These are phyloP conservation scores for Crossaster papposus DNA, from an alignment of 53 echinoderm and acorn worm species.

Conservation along the genomic window DNA sequence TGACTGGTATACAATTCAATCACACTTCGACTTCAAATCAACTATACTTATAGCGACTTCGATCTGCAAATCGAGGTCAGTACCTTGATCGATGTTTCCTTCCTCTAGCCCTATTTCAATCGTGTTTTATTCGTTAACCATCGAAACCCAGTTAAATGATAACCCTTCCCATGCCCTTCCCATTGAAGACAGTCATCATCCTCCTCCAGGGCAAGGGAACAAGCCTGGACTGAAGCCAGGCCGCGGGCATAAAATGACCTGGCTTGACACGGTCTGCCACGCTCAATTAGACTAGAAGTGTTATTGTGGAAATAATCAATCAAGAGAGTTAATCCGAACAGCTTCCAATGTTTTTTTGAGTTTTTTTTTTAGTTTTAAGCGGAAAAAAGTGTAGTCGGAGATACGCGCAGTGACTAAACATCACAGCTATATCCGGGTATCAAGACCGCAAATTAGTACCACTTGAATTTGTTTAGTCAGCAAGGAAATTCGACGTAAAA, in stretches of 20 bases:
- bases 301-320: slow-evolving; percentile 53
- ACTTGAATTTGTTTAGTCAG: too few relatives aligned
- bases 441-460: background rate
- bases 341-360: slow-evolving; percentile 39
- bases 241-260: background rate
- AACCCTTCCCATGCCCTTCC: background rate
- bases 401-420: background rate
- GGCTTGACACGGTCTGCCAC: background rate
- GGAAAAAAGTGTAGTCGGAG: background rate
- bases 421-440: background rate
- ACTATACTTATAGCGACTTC: too few relatives aligned
- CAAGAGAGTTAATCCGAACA: background rate
- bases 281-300: slow-evolving; percentile 36
- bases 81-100: background rate
- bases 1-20: too few relatives aligned
- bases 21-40: too few relatives aligned
- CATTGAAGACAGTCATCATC: background rate
- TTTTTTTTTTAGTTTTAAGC: too few relatives aligned
- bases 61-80: too few relatives aligned
- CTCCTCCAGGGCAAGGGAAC: background rate
- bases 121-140: background rate
- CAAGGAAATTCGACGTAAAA: too few relatives aligned
- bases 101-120: background rate
- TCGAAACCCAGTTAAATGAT: background rate
- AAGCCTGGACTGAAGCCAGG: background rate